These are phyloP conservation scores for Carapus acus DNA, from an alignment of 2,797 vertebrate genomes.

Conservation along the genomic window DNA sequence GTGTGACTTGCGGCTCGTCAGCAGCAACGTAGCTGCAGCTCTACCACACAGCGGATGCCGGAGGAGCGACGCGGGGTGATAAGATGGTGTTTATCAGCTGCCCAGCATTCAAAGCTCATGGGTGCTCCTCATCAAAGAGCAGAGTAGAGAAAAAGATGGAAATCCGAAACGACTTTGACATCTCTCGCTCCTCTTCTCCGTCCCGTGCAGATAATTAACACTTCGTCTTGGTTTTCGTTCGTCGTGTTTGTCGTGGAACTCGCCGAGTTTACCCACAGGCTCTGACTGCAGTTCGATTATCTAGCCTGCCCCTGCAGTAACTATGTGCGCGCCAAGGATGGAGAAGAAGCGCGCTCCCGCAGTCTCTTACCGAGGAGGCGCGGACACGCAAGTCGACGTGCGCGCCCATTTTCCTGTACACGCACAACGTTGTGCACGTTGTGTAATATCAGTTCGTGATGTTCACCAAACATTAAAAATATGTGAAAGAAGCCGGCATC, in stretches of 20 bases:
- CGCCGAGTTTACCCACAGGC: conserved; percentile 62
- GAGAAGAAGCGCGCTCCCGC: conserved; percentile 66
- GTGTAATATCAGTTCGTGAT: no score
- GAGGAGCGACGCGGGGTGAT: conserved; percentile 42
- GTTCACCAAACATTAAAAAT: no score
- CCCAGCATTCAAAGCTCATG: conserved; percentile 62
- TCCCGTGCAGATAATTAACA: no score
- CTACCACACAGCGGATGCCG: conserved; percentile 28
- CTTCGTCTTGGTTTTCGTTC: no score
- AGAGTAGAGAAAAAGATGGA: conserved; percentile 6
- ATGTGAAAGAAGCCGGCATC: no score
- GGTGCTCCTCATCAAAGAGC: conserved; percentile 62
- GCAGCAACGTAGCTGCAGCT: conserved; percentile 52
- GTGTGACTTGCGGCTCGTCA: conserved; percentile 26
- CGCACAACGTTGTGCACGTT: no score
- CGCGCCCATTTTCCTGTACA: no score
- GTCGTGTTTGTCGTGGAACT: no score
- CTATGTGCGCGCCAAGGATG: conserved; percentile 49
- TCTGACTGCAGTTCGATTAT: conserved; percentile 69
- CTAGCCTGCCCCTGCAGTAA: conserved; percentile 70
- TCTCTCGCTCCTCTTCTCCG: conserved; percentile 30
- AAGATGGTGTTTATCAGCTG: conserved; percentile 38
- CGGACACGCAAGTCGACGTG: conserved; percentile 52
- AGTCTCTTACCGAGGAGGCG: conserved; percentile 65
- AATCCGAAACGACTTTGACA: conserved; percentile 13